phyloP scores from a whole-genome alignment of 2,113 vertebrate genomes.

The Alligator sinensis region DNA sequence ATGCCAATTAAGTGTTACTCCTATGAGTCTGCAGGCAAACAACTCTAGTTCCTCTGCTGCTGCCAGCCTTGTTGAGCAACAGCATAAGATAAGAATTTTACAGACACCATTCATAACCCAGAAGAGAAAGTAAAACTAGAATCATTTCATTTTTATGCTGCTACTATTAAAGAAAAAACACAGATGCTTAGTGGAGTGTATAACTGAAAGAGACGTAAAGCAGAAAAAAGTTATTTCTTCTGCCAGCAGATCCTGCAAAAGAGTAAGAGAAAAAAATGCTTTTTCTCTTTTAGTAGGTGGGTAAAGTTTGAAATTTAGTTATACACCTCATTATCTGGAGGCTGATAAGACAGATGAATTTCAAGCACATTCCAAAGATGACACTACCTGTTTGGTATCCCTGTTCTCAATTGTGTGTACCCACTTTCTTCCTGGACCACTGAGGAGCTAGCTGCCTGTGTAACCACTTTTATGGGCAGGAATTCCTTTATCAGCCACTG shows the following conservation, averaged over 20 bases:
- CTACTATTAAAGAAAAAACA: no score
- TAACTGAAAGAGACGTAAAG: neutral
- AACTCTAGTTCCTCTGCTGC: no score
- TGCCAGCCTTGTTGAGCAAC: no score
- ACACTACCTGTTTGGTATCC: accelerated
- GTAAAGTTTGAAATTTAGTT: neutral
- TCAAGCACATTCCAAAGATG: neutral
- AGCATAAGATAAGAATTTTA: no score
- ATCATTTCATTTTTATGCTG: no score
- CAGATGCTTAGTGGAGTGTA: neutral
- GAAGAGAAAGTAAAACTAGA: no score
- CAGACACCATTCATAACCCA: no score
- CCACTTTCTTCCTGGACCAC: accelerated
- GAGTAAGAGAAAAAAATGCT: neutral
- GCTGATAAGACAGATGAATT: neutral
- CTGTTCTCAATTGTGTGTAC: accelerated
- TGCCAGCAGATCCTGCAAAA: accelerated
- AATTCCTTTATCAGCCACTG: neutral
- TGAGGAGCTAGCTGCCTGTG: neutral
- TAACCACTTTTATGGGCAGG: neutral
- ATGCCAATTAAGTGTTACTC: no score
- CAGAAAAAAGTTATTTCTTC: neutral
- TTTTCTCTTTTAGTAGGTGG: neutral
- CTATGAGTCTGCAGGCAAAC: no score
- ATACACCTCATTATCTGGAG: neutral